phyloP scores from a whole-genome alignment of 1,140 invertebrate species.

The Metaphire vulgaris region DNA sequence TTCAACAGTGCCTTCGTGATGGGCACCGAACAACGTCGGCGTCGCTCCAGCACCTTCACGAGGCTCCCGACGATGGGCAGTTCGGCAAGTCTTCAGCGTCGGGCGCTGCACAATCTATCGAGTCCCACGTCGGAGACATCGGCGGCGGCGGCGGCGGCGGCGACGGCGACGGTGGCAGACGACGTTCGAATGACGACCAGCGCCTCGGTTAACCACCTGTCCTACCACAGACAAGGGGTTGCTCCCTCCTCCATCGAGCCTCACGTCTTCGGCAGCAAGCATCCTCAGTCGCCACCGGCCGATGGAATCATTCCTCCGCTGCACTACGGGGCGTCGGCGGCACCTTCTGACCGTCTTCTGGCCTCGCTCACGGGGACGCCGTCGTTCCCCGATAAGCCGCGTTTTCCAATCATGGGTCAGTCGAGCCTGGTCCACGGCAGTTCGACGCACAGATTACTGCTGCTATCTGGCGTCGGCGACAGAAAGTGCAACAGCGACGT shows the following conservation, averaged over 20 bases:
- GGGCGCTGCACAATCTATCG: not conserved
- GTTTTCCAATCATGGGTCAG: not conserved
- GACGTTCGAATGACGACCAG: not conserved
- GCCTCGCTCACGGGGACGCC: too few relatives aligned
- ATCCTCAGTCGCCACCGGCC: too few relatives aligned
- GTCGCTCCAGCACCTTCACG: not conserved
- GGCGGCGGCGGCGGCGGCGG: too few relatives aligned
- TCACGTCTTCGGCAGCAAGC: too few relatives aligned
- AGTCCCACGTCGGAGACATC: not conserved
- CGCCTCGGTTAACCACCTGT: not conserved
- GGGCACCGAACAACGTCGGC: not conserved
- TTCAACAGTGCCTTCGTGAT: not conserved
- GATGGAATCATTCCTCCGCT: too few relatives aligned
- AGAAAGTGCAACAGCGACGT: not conserved
- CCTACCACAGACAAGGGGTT: not conserved
- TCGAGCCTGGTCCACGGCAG: not conserved
- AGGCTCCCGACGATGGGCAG: not conserved
- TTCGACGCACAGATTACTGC: not conserved
- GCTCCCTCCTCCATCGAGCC: not conserved
- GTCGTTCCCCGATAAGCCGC: not conserved
- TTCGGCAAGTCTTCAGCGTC: not conserved
- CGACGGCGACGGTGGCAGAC: too few relatives aligned
- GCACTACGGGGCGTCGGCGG: too few relatives aligned
- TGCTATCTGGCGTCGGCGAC: not conserved
- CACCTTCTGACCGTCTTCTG: not conserved